Percentiles rank a stretch among this genome's conserved stretches.
Evolutionary conservation across 2,113 vertebrate genomes (phyloP).

Genomic region (Casuarius casuarius): DNA sequence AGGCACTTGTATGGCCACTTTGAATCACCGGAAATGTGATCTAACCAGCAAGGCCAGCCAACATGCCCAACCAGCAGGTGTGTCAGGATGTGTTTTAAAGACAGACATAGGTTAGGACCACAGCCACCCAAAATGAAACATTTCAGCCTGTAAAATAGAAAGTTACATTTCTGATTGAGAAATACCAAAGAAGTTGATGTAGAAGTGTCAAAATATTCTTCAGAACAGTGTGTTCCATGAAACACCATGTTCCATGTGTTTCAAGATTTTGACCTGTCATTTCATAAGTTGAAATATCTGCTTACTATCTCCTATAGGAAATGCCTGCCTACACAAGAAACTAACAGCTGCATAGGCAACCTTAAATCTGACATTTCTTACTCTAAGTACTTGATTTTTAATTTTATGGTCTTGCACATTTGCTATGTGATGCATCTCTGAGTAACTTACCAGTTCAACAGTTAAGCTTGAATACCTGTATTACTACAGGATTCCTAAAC

Average conservation of each 20-base stretch:
- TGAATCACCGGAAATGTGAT: not conserved
- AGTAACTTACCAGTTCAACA: not conserved
- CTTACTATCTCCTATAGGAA: not conserved
- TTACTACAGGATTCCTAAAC: not conserved
- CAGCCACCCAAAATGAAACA: not conserved
- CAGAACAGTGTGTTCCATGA: not conserved
- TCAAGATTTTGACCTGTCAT: not conserved
- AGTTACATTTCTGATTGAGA: not conserved
- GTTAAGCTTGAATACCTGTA: not conserved
- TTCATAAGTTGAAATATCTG: not conserved
- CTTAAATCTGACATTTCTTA: not conserved
- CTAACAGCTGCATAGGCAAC: not conserved
- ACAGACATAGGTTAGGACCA: not conserved
- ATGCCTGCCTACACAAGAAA: not conserved
- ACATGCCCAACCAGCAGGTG: not conserved
- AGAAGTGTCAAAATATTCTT: not conserved
- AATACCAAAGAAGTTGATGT: not conserved
- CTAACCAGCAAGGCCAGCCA: not conserved
- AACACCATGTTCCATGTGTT: not conserved
- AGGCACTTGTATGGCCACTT: not conserved
- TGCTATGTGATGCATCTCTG: not conserved
- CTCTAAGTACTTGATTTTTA: not conserved
- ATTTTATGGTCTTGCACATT: not conserved
- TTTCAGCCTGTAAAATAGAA: not conserved
- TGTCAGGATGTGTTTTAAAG: not conserved